phyloP scores from a whole-genome alignment of 2,888 invertebrate genomes.

The Campoplex nolae region DNA sequence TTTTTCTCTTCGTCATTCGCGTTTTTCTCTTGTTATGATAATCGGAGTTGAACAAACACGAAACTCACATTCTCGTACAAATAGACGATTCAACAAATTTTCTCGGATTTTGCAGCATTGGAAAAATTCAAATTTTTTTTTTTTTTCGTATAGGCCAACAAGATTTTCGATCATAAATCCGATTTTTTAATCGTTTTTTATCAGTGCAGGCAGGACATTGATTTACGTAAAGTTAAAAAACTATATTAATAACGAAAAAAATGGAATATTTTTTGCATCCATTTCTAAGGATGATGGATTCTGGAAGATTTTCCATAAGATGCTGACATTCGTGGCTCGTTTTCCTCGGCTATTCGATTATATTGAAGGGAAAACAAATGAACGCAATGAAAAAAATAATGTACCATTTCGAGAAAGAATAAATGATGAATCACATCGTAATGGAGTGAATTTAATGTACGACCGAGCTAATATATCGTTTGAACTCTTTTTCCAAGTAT shows the following conservation, averaged over 20 bases:
- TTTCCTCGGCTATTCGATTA: not conserved
- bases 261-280: no score
- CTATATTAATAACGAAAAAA: no score
- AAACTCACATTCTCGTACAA: conserved; percentile 39
- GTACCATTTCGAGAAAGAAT: not conserved
- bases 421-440: not conserved
- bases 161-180: not conserved
- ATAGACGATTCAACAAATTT: conserved; percentile 23
- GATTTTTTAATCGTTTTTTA: not conserved
- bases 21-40: conserved; percentile 38
- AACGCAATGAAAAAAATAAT: not conserved
- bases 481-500: conserved; percentile 17
- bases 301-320: no score
- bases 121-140: not conserved
- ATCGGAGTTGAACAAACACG: conserved; percentile 31
- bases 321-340: not conserved
- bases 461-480: not conserved
- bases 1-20: conserved; percentile 43
- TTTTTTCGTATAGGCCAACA: not conserved
- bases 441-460: conserved; percentile 5
- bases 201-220: not conserved
- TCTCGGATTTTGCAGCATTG: not conserved
- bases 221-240: no score
- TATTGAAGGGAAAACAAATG: not conserved
- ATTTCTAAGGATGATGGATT: no score